phyloP scores from a whole-genome alignment of 2,888 invertebrate species.

The Diadegma fenestrale region DNA sequence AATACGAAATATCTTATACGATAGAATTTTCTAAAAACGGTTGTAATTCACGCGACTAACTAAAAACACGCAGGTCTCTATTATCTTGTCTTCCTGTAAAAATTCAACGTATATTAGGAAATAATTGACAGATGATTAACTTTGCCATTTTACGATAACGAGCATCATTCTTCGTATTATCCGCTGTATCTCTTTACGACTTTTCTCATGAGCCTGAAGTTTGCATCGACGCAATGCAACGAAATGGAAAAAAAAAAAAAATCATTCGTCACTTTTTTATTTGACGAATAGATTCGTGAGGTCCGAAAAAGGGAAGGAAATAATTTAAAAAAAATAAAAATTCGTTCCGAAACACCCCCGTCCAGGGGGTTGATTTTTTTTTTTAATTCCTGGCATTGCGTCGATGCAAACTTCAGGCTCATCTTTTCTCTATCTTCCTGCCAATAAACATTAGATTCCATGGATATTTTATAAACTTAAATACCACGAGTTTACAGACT shows the following conservation, averaged over 20 bases:
- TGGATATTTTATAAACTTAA: constrained; percentile 23
- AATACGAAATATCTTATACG: not conserved
- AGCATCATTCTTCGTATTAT: constrained; percentile 37
- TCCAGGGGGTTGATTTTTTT: too few species aligned
- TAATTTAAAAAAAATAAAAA: too few species aligned
- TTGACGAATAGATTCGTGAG: too few species aligned
- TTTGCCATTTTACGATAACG: not conserved
- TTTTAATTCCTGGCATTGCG: too few species aligned
- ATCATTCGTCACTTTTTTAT: too few species aligned
- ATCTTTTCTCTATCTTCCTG: constrained; percentile 21
- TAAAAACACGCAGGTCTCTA: constrained; percentile 30
- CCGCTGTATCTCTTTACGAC: constrained; percentile 39
- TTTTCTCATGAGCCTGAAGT: too few species aligned
- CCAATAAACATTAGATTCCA: constrained; percentile 38
- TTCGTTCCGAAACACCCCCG: too few species aligned
- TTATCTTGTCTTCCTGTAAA: constrained; percentile 16
- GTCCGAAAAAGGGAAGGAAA: too few species aligned
- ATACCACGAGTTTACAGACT: constrained; percentile 4
- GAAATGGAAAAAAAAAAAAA: too few species aligned
- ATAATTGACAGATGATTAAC: not conserved
- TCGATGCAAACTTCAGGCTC: too few species aligned
- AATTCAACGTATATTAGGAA: constrained; percentile 15
- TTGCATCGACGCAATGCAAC: too few species aligned
- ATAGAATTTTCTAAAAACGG: constrained; percentile 3
- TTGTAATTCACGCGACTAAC: constrained; percentile 12